Conservation (phyloP, 2,888 invertebrate genomes). For the Rhagophthalmus giganteus region DNA sequence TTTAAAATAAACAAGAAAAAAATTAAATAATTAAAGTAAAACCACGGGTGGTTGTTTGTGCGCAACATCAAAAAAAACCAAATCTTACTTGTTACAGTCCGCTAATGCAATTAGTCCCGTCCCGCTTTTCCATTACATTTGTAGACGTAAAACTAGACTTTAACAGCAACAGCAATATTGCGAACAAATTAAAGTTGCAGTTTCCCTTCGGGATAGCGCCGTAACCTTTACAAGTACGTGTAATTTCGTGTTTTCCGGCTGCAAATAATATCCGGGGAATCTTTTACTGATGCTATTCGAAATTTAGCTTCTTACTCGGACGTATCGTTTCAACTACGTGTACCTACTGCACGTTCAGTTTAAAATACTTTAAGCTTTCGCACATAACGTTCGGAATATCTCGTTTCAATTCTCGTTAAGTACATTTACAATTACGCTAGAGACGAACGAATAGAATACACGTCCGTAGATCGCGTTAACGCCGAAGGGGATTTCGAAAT, state of each 20-base stretch:
- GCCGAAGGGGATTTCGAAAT: conserved; percentile 18
- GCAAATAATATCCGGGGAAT: background rate
- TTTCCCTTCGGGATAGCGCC: background rate
- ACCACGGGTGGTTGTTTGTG: too few species aligned
- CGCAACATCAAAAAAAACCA: too few species aligned
- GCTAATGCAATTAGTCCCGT: too few species aligned
- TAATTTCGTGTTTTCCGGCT: background rate
- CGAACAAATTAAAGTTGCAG: conserved; percentile 1
- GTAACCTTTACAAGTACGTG: background rate
- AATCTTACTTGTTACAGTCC: too few species aligned
- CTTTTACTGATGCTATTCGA: background rate
- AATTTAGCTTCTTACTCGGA: background rate
- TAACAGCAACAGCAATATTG: background rate
- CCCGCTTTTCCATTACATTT: too few species aligned
- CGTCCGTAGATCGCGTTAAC: conserved; percentile 10
- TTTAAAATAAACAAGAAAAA: too few species aligned
- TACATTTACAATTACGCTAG: conserved; percentile 10
- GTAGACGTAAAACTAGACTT: background rate
- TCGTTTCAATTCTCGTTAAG: conserved; percentile 9
- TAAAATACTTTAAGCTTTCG: conserved; percentile 5
- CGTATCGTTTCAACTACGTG: background rate
- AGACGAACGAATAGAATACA: conserved; percentile 7
- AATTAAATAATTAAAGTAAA: too few species aligned
- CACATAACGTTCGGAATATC: conserved; percentile 8
- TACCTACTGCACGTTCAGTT: too few species aligned